A percentile compares a stretch with the other conserved stretches of the same genome.
These are phyloP conservation scores for Phocoena sinus DNA, from an alignment of 2,113 vertebrate species.

Conservation along the genomic window DNA sequence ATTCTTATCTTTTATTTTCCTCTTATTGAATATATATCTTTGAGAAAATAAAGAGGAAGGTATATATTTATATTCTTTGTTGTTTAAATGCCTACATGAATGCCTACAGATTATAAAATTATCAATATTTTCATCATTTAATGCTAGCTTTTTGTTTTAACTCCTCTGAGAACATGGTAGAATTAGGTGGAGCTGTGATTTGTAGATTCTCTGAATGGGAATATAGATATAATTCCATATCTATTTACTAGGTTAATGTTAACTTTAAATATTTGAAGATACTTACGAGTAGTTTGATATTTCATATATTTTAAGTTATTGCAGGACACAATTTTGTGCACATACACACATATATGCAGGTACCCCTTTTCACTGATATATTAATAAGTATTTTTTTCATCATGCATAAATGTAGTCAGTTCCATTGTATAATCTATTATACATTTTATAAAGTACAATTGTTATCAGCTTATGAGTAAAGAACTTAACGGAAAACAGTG, in stretches of 20 bases:
- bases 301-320: not conserved
- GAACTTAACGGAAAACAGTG: not conserved
- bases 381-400: not conserved
- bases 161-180: not conserved
- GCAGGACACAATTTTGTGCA: not conserved
- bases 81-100: not conserved
- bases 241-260: not conserved
- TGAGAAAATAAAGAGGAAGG: not conserved
- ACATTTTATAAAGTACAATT: not conserved
- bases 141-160: not conserved
- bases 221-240: not conserved
- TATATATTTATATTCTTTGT: not conserved
- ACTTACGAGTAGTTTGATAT: conserved; percentile 3
- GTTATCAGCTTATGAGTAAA: not conserved
- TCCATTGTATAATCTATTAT: not conserved
- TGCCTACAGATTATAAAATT: conserved; percentile 9
- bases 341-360: not conserved
- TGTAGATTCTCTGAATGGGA: not conserved
- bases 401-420: not conserved
- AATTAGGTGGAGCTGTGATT: not conserved
- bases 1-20: not conserved
- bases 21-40: not conserved
- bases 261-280: conserved; percentile 26
- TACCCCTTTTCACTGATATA: not conserved
- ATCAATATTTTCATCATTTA: not conserved